Evolutionary conservation across 1,140 invertebrate species (phyloP).

Genomic region (Palaemon carinicauda): DNA sequence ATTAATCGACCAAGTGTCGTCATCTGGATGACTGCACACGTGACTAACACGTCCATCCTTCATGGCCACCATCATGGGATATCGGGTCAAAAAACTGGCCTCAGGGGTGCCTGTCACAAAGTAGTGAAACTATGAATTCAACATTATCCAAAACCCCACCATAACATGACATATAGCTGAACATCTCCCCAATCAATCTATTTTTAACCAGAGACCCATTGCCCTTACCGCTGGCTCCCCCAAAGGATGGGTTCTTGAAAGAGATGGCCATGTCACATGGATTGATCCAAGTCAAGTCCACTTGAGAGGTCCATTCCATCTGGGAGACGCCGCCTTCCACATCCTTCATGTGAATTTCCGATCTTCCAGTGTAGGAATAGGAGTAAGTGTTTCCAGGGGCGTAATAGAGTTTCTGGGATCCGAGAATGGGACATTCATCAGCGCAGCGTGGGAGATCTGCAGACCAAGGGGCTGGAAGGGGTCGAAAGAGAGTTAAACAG

Average conservation of each 20-base stretch:
- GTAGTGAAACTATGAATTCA: not conserved
- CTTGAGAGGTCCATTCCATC: not conserved
- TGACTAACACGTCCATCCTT: not conserved
- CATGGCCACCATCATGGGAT: constrained; percentile 12
- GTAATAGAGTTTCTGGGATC: not conserved
- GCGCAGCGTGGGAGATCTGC: not conserved
- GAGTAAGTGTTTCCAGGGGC: not conserved
- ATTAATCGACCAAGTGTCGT: constrained; percentile 12
- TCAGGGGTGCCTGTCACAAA: not conserved
- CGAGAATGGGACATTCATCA: not conserved
- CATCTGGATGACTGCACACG: constrained; percentile 1
- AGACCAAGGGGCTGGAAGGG: not conserved
- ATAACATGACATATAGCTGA: too few species aligned
- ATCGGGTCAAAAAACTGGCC: not conserved
- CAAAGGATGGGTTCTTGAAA: not conserved
- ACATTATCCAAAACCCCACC: not conserved
- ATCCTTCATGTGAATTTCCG: not conserved
- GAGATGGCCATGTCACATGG: not conserved
- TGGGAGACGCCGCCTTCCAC: not conserved
- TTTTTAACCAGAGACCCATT: not conserved
- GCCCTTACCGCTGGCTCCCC: not conserved
- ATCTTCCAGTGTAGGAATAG: not conserved
- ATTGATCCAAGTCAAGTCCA: not conserved
- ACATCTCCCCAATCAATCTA: not conserved
- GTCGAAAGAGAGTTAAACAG: not conserved